Evolutionary conservation across 2,888 invertebrate genomes (phyloP).

Genomic region (Chymomyza procnemis): DNA sequence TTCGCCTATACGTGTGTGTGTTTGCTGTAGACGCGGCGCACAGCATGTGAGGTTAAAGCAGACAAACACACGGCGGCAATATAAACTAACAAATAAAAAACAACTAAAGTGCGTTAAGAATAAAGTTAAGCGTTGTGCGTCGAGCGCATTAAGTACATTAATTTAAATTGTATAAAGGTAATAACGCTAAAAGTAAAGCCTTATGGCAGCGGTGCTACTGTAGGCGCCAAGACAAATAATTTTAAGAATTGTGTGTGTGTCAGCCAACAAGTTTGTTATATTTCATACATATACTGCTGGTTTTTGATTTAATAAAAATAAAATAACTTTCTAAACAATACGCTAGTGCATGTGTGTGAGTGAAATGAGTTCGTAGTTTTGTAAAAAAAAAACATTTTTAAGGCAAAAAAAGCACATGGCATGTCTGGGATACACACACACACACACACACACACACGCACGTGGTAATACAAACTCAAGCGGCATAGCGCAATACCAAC

Average conservation of each 20-base stretch:
- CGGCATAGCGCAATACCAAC: not conserved
- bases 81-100: constrained; percentile 34
- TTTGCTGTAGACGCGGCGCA: constrained; percentile 61
- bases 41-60: constrained; percentile 77
- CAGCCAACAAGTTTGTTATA: not conserved
- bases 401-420: constrained; percentile 65
- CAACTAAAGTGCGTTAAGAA: constrained; percentile 18
- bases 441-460: no score
- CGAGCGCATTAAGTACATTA: constrained; percentile 2
- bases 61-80: constrained; percentile 52
- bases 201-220: constrained; percentile 20
- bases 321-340: constrained; percentile 59
- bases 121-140: constrained; percentile 8
- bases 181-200: constrained; percentile 13
- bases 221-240: not conserved
- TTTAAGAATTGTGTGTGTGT: no score
- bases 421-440: constrained; percentile 37
- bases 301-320: constrained; percentile 31
- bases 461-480: constrained; percentile 43
- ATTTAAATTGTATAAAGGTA: constrained; percentile 46
- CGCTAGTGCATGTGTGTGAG: constrained; percentile 21
- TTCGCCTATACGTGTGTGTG: constrained; percentile 25
- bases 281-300: constrained; percentile 14
- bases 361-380: constrained; percentile 57
- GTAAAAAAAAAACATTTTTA: constrained; percentile 37